These are phyloP conservation scores for Cairina moschata DNA, from an alignment of 2,113 vertebrate species.

Conservation along the genomic window DNA sequence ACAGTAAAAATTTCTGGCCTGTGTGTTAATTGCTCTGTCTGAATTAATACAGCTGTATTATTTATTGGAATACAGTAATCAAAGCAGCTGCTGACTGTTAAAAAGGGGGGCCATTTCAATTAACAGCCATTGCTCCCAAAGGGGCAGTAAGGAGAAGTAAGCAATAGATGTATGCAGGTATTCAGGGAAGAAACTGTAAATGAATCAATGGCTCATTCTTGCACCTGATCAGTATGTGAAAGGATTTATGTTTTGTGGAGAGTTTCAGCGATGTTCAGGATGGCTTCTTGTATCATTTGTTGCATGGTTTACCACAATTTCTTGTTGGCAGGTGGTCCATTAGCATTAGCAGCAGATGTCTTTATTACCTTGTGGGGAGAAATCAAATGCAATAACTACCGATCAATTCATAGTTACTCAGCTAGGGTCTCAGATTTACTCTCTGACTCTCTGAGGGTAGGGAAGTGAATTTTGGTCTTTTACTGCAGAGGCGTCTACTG, in stretches of 20 bases:
- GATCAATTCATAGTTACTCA: not conserved
- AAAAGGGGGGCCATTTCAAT: conserved; percentile 60
- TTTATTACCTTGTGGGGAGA: not conserved
- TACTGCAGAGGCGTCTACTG: not conserved
- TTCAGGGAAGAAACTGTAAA: not conserved
- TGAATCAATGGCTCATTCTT: not conserved
- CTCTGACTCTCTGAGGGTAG: not conserved
- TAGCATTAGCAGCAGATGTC: not conserved
- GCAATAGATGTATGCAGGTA: conserved; percentile 26
- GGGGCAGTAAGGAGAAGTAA: conserved; percentile 56
- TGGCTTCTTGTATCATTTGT: not conserved
- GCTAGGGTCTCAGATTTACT: not conserved
- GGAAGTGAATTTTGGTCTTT: not conserved
- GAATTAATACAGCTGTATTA: conserved; percentile 68
- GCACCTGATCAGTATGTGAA: not conserved
- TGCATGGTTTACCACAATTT: not conserved
- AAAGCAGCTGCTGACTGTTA: conserved; percentile 59
- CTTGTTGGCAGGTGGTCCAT: not conserved
- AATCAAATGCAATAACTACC: not conserved
- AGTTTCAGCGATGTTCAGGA: not conserved
- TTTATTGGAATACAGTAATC: conserved; percentile 73
- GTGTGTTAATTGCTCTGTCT: conserved; percentile 75
- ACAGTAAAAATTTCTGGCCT: conserved; percentile 66
- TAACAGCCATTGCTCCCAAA: conserved; percentile 65
- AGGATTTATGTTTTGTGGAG: not conserved